Evolutionary conservation across 2,797 vertebrate species (phyloP), one percentile per base, ranked within the genome.

Genomic region (Sebastes reedi): DNA sequence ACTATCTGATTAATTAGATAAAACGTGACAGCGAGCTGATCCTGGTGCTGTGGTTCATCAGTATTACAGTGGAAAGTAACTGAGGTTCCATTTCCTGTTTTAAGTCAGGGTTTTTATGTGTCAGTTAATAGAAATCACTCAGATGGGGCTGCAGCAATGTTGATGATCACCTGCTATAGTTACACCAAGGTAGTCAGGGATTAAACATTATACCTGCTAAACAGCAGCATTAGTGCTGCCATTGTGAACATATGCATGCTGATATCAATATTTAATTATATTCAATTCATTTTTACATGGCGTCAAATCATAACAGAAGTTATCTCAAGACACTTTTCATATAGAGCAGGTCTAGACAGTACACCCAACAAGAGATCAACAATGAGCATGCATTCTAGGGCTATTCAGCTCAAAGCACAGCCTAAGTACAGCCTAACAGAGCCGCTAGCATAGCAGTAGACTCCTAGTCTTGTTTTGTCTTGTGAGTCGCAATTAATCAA

Each of bases 81-180:
- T 22, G 10, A 60, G 22, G 64, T 55, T 61, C 5, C 6, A 68
- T 54, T 89, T 89, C 83, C 89, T 89, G 66, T 82, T 75, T 77
- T 77, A 16, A 60, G 9, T 20, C 62, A 20, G n/a, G 8, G 22
- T 54, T 60, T 60, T n/a, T 0, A 24, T 54, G 8, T 60, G 64
- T 56, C 34, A 46, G 27, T 39, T 4, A 24, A 27, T 72, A n/a
- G 1, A 64, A 30, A 27, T 55, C 1, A 59, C 8, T 42, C 9
- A 10, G 5, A 18, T 27, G 61, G 24, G n/a, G 46, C 25, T 46
- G 52, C 55, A 73, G 22, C n/a, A 4, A 20, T 6, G 12, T 18
- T 16, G 3, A 50, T 20, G 22, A 0, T 46, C 18, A 32, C 24
- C 30, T 32, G 46, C 8, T 83, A 27, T 7, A 70, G 18, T 50